phyloP scores from a whole-genome alignment of 2,888 invertebrate genomes.

The Deilephila porcellus region DNA sequence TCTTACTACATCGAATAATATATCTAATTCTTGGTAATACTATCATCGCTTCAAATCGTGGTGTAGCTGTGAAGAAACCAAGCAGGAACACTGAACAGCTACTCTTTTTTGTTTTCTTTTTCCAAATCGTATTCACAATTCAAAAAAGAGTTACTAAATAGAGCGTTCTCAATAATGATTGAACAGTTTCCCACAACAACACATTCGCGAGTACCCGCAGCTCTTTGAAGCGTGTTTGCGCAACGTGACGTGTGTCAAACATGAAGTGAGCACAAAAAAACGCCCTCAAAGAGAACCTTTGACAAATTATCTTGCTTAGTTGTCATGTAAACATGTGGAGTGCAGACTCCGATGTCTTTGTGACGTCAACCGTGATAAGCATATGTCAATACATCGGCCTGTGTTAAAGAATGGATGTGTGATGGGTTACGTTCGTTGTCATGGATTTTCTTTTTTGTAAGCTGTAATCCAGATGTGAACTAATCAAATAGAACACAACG shows the following conservation, averaged over 20 bases:
- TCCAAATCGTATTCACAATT: too few relatives aligned
- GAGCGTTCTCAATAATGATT: not conserved
- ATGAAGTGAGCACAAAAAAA: slow-evolving; percentile 69
- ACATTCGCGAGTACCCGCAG: slow-evolving; percentile 15
- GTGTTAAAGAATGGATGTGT: not conserved
- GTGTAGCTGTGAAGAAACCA: too few relatives aligned
- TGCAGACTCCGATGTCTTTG: slow-evolving; percentile 36
- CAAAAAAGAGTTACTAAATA: not conserved
- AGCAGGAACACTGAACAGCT: too few relatives aligned
- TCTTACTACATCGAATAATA: too few relatives aligned
- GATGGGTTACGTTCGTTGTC: not conserved
- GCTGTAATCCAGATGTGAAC: too few relatives aligned
- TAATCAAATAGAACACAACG: too few relatives aligned
- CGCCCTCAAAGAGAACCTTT: slow-evolving; percentile 70
- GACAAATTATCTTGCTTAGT: slow-evolving; percentile 57
- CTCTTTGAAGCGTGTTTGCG: slow-evolving; percentile 61
- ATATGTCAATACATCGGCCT: slow-evolving; percentile 9
- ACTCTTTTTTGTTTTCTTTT: too few relatives aligned
- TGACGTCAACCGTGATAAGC: slow-evolving; percentile 34
- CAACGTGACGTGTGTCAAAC: slow-evolving; percentile 72
- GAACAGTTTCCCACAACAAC: slow-evolving; percentile 23
- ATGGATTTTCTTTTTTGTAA: not conserved
- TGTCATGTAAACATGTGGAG: slow-evolving; percentile 42
- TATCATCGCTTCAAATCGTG: too few relatives aligned
- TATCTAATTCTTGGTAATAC: too few relatives aligned